Evolutionary conservation across 2,888 invertebrate species (phyloP).

Genomic region (Orchestes rusci): DNA sequence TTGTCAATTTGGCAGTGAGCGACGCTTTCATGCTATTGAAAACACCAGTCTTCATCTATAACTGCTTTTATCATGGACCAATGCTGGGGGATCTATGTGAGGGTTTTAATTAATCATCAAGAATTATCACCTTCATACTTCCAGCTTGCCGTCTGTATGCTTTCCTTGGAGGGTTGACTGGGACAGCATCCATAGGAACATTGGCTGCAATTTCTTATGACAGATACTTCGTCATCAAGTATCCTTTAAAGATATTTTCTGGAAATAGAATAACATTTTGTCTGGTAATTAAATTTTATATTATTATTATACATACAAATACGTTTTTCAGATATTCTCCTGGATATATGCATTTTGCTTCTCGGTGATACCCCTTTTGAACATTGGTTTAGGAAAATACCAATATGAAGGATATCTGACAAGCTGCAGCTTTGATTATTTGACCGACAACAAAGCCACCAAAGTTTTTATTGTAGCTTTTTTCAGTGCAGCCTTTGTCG

Average conservation of each 20-base stretch:
- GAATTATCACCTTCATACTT: too few relatives aligned
- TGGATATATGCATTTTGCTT: constrained; percentile 71
- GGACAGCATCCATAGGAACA: constrained; percentile 74
- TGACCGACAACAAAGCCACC: constrained; percentile 55
- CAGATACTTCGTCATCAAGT: constrained; percentile 74
- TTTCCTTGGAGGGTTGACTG: constrained; percentile 72
- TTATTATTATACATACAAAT: constrained; percentile 2
- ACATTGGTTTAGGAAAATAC: constrained; percentile 66
- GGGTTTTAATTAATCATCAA: constrained; percentile 8
- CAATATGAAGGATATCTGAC: constrained; percentile 79
- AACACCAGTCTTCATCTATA: constrained; percentile 67
- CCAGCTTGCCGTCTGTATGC: constrained; percentile 73
- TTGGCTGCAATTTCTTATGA: constrained; percentile 74
- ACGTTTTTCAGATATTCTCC: constrained; percentile 43
- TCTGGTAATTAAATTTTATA: constrained; percentile 35
- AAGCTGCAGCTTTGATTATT: constrained; percentile 80
- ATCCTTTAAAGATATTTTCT: constrained; percentile 63
- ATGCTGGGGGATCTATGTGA: constrained; percentile 65
- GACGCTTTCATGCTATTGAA: constrained; percentile 67
- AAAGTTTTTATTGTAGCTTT: constrained; percentile 66
- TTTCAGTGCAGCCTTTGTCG: constrained; percentile 68
- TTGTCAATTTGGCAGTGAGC: constrained; percentile 68
- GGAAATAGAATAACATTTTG: constrained; percentile 57
- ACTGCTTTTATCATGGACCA: constrained; percentile 65
- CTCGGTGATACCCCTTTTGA: constrained; percentile 61